These are phyloP conservation scores for Sebastolobus altivelis DNA, from an alignment of 2,797 vertebrate species.

Conservation along the genomic window DNA sequence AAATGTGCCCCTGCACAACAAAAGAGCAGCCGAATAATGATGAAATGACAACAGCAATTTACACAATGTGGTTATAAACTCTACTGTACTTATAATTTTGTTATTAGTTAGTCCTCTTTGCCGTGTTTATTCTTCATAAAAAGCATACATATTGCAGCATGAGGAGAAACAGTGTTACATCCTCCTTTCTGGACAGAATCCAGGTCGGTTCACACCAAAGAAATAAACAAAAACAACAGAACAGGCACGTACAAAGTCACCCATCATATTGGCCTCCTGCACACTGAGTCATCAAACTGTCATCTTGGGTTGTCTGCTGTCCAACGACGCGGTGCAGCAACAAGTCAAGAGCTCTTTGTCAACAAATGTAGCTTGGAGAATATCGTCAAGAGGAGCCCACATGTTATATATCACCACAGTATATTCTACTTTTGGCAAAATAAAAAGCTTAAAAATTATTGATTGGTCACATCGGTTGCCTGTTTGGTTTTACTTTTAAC, in stretches of 20 bases:
- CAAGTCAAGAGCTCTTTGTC: constrained; percentile 37
- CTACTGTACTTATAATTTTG: constrained; percentile 61
- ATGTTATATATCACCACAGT: constrained; percentile 61
- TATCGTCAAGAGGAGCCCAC: constrained; percentile 52
- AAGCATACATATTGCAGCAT: constrained; percentile 77
- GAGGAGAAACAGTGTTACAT: constrained; percentile 64
- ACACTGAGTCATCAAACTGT: constrained; percentile 50
- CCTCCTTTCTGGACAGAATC: constrained; percentile 62
- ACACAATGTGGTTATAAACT: constrained; percentile 72
- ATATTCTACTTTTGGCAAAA: constrained; percentile 92
- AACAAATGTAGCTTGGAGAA: constrained; percentile 37
- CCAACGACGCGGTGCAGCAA: constrained; percentile 16
- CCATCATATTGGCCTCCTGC: constrained; percentile 63
- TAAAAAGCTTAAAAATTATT: constrained; percentile 84
- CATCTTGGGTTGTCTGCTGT: constrained; percentile 34
- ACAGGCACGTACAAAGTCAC: constrained; percentile 80
- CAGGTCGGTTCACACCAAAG: constrained; percentile 47
- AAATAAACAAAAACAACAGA: constrained; percentile 40
- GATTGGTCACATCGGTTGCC: constrained; percentile 87
- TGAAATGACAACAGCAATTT: constrained; percentile 60
- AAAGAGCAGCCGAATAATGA: constrained; percentile 65
- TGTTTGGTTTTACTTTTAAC: constrained; percentile 39
- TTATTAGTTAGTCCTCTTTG: constrained; percentile 60
- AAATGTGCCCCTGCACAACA: constrained; percentile 60
- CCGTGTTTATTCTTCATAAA: constrained; percentile 69